Base-by-base conservation (phyloP, 2,888 invertebrate genomes). In the Andrena hattorfiana region DNA sequence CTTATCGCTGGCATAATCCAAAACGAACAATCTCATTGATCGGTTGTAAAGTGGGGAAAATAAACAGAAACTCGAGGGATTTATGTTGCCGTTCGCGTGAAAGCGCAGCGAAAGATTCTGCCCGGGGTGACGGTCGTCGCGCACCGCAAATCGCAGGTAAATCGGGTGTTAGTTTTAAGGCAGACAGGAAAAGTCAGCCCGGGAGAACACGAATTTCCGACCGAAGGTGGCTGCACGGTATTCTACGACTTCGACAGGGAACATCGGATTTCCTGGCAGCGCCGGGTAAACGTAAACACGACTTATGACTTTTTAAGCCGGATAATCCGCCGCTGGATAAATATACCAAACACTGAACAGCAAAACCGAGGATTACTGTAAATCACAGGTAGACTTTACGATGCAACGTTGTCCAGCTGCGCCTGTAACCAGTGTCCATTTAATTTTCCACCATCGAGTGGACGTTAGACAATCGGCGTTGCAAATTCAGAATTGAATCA, bases 251-350 rank as follows among this genome's bases (percentile, higher is more conserved):
- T 13, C 48, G 23, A 13, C 16, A 6, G 20, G 56, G 48, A 49
- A 66, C 62, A 75, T 35, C 32, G 64, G 35, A n/a, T 59, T 78
- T 63, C 30, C 73, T 20, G 20, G 26, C 48, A 8, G 42, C 35
- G 32, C 7, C 54, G 56, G 70, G 64, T 32, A 62, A 86, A 84
- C 59, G 78, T 74, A 87, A 89, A 89, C 75, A 85, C 75, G 79
- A 85, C 75, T 86, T 76, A 70, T 89, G 87, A 90, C 91, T 92
- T 89, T 89, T 90, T 89, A 85, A 92, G 74, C 86, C 83, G 90
- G 90, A 92, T 92, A 84, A 92, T 90, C 89, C 85, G 64, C 10
- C 54, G 69, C 56, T 72, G 81, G 87, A 88, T 89, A 90, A 90
- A 89, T 85, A 88, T 16, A 23, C 64, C 51, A 59, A 8, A 49